A percentile compares a stretch with the other conserved stretches of the same genome.
Evolutionary conservation across 2,888 invertebrate genomes (phyloP).

Genomic region (Biston stratarius): DNA sequence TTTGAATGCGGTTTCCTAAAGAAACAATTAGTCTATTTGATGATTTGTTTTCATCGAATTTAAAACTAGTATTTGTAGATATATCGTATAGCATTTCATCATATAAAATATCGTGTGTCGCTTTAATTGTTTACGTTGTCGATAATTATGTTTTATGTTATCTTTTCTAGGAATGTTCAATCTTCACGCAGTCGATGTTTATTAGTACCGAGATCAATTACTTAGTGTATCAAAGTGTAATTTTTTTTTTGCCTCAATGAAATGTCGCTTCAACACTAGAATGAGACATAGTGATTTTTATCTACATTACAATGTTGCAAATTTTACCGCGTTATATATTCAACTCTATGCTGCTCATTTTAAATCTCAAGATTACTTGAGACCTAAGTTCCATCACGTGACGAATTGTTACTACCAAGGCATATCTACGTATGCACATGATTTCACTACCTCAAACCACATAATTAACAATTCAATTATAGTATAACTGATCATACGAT

Average conservation of each 20-base stretch:
- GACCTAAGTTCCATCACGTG: neutral
- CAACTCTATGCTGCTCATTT: constrained; percentile 6
- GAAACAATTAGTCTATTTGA: too few species aligned
- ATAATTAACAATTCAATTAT: constrained; percentile 4
- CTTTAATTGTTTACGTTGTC: too few species aligned
- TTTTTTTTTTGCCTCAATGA: constrained; percentile 27
- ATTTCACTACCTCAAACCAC: neutral
- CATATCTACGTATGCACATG: neutral
- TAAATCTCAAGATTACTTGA: constrained; percentile 17
- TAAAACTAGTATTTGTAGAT: too few species aligned
- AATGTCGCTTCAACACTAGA: constrained; percentile 39
- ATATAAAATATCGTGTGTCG: too few species aligned
- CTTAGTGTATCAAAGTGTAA: constrained; percentile 27
- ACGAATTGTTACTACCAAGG: constrained; percentile 9
- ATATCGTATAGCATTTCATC: too few species aligned
- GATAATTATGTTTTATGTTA: constrained; percentile 9
- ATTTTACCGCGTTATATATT: constrained; percentile 17
- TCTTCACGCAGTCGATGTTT: constrained; percentile 18
- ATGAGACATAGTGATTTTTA: constrained; percentile 26
- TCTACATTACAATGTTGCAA: constrained; percentile 32
- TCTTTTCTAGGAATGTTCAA: constrained; percentile 25
- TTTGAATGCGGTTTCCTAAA: too few species aligned
- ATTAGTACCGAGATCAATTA: constrained; percentile 35
- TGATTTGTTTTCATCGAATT: too few species aligned
- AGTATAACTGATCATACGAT: constrained; percentile 14